phyloP scores from a whole-genome alignment of 1,140 invertebrate species.

The Lucilia sericata region DNA sequence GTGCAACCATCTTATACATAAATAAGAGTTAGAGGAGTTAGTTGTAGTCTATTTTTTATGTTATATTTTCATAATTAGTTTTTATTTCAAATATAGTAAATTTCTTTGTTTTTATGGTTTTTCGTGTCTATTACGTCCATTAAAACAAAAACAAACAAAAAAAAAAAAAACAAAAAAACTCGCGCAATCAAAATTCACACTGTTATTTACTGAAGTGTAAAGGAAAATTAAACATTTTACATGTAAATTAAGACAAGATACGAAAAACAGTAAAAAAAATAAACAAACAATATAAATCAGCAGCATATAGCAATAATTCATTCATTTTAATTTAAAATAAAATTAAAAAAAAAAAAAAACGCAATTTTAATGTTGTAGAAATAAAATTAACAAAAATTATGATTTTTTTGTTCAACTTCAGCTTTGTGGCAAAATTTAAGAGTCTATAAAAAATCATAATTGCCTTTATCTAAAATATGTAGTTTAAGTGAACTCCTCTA shows the following conservation, averaged over 20 bases:
- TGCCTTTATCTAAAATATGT: not conserved
- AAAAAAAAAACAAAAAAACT: too few species aligned
- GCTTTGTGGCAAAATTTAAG: not conserved
- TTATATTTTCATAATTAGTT: too few species aligned
- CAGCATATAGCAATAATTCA: not conserved
- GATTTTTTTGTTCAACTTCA: not conserved
- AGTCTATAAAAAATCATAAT: not conserved
- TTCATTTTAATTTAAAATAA: not conserved
- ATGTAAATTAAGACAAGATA: conserved; percentile 37
- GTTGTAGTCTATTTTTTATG: too few species aligned
- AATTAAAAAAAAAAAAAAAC: not conserved
- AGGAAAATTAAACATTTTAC: conserved; percentile 34
- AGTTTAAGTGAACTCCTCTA: too few species aligned
- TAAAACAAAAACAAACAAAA: too few species aligned
- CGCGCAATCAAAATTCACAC: not conserved
- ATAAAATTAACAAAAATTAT: not conserved
- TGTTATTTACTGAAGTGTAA: conserved; percentile 33
- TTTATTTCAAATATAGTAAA: too few species aligned
- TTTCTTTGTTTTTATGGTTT: too few species aligned
- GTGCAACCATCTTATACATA: too few species aligned
- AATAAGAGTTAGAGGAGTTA: too few species aligned
- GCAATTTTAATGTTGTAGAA: not conserved
- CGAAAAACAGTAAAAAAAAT: not conserved
- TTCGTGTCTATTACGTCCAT: not conserved
- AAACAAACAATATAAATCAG: conserved; percentile 1